These are phyloP conservation scores for Drosophila mimica DNA, from an alignment of 2,888 invertebrate genomes.

Conservation along the genomic window DNA sequence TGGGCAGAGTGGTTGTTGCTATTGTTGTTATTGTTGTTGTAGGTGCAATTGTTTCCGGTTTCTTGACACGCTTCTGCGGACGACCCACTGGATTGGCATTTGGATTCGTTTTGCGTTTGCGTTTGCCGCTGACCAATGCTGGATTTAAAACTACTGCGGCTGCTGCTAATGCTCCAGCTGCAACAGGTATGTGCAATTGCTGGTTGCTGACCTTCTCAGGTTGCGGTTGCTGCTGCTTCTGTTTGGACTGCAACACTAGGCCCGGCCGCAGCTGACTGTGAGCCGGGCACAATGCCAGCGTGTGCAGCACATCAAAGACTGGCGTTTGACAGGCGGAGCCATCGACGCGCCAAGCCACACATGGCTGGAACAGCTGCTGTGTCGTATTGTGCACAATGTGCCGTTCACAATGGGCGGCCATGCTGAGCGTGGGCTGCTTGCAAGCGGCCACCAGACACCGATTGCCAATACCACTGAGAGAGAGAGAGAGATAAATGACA, in stretches of 20 bases:
- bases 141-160: constrained; percentile 6
- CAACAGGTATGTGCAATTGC: constrained; percentile 22
- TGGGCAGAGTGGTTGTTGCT: constrained; percentile 15
- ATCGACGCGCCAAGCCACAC: constrained; percentile 92
- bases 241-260: constrained; percentile 79
- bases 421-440: constrained; percentile 79
- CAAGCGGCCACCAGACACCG: constrained; percentile 80
- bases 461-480: constrained; percentile 71
- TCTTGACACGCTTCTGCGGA: constrained; percentile 87
- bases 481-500: not conserved
- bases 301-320: constrained; percentile 91
- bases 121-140: constrained; percentile 31
- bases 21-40: constrained; percentile 10
- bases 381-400: constrained; percentile 95
- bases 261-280: constrained; percentile 93
- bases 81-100: constrained; percentile 82
- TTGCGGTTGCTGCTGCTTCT: constrained; percentile 13
- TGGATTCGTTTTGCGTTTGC: constrained; percentile 74
- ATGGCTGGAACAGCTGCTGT: constrained; percentile 92
- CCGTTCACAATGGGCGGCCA: constrained; percentile 91
- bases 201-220: constrained; percentile 6
- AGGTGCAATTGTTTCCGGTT: constrained; percentile 60
- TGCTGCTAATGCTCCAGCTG: constrained; percentile 21
- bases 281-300: constrained; percentile 93
- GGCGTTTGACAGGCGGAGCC: constrained; percentile 92